A percentile compares a stretch with the other conserved stretches of the same genome.
These are phyloP conservation scores for Seladonia tumulorum DNA, from an alignment of 2,888 invertebrate genomes.

Conservation along the genomic window DNA sequence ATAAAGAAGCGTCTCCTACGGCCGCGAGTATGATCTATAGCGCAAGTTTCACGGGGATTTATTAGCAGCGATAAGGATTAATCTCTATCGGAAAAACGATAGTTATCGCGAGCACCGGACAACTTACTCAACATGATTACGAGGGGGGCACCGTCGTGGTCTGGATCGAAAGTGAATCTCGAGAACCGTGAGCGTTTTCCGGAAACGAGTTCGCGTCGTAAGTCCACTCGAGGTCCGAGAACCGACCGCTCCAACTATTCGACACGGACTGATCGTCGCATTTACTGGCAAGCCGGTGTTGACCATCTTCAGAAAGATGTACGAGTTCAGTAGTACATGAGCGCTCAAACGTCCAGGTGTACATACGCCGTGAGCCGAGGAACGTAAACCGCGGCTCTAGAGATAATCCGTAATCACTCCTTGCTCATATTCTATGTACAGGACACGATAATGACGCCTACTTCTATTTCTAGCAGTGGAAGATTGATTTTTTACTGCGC, in stretches of 20 bases:
- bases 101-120: background rate
- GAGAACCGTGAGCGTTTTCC: background rate
- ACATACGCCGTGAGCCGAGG: background rate
- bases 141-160: background rate
- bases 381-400: background rate
- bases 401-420: background rate
- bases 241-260: slow-evolving; percentile 47
- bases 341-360: slow-evolving; percentile 1
- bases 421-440: background rate
- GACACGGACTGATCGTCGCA: slow-evolving; percentile 47
- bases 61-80: background rate
- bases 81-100: background rate
- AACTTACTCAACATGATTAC: slow-evolving; percentile 58
- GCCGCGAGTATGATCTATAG: background rate
- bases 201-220: background rate
- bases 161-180: background rate
- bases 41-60: background rate
- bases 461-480: background rate
- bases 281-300: slow-evolving; percentile 17
- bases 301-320: slow-evolving; percentile 30
- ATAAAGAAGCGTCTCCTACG: background rate
- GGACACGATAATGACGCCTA: background rate
- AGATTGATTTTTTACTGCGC: background rate
- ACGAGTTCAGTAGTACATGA: slow-evolving; percentile 27
- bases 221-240: background rate